Evolutionary conservation across 2,113 vertebrate genomes (phyloP).

Genomic region (Tonatia bakeri): DNA sequence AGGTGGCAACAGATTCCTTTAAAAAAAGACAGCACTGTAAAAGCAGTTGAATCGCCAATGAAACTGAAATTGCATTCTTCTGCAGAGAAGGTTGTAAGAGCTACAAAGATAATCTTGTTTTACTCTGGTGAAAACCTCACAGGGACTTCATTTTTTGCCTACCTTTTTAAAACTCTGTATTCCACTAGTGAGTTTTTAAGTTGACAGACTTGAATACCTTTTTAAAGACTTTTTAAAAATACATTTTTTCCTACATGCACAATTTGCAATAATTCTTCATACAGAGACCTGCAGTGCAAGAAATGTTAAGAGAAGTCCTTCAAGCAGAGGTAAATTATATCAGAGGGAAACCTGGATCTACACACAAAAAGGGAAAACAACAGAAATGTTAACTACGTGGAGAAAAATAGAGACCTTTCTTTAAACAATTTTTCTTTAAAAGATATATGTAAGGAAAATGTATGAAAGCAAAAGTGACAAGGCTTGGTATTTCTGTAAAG

Average conservation of each 20-base stretch:
- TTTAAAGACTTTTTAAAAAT: neutral
- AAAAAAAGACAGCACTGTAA: slow-evolving; percentile 80
- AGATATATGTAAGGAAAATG: neutral
- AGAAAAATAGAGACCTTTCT: neutral
- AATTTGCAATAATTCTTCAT: neutral
- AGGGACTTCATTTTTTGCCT: neutral
- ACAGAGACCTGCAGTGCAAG: neutral
- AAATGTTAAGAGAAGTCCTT: neutral
- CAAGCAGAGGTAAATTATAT: neutral
- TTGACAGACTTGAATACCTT: neutral
- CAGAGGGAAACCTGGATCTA: neutral
- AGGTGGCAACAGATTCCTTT: slow-evolving; percentile 88
- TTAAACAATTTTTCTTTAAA: neutral
- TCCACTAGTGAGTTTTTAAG: slow-evolving; percentile 61
- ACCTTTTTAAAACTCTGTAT: slow-evolving; percentile 74
- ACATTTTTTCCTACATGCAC: neutral
- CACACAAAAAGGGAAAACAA: neutral
- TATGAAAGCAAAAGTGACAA: neutral
- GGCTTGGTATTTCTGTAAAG: neutral
- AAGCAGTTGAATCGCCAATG: slow-evolving; percentile 85
- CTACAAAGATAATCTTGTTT: slow-evolving; percentile 88
- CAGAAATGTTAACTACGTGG: neutral
- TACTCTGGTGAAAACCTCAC: slow-evolving; percentile 73
- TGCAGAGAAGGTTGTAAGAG: slow-evolving; percentile 86
- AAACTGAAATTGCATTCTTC: slow-evolving; percentile 93